Conservation (phyloP, 2,113 vertebrate species). For the Elanus axillaris region DNA sequence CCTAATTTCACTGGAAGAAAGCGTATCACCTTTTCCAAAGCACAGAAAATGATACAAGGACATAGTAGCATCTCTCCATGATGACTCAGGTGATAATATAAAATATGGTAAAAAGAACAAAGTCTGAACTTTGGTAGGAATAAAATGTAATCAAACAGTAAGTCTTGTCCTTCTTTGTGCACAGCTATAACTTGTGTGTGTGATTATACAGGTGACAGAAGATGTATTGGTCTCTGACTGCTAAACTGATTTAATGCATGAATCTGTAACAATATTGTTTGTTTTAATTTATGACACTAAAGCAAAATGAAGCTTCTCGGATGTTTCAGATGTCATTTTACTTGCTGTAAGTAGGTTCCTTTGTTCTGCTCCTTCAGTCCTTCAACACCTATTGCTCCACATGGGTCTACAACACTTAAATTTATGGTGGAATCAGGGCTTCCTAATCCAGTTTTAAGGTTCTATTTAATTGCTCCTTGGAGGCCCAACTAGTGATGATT, state of each 20-base stretch:
- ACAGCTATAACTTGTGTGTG: not conserved
- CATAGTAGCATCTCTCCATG: not conserved
- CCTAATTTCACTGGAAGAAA: not conserved
- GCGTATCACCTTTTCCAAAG: not conserved
- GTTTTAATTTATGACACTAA: not conserved
- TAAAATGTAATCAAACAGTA: not conserved
- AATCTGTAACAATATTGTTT: not conserved
- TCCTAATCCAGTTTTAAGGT: not conserved
- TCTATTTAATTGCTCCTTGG: not conserved
- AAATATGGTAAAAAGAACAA: not conserved
- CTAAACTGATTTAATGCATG: not conserved
- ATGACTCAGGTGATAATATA: not conserved
- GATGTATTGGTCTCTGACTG: not conserved
- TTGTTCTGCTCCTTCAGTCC: not conserved
- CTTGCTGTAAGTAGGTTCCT: not conserved
- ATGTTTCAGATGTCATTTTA: not conserved
- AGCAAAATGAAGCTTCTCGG: not conserved
- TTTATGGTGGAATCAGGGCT: not conserved
- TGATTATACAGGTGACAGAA: not conserved
- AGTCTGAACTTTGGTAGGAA: not conserved
- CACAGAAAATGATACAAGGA: rapidly evolving
- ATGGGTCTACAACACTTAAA: not conserved
- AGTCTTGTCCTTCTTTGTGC: not conserved
- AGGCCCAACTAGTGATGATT: not conserved
- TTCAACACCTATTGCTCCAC: not conserved